Base-by-base conservation (phyloP, 1,140 invertebrate species). In the Heliconius nattereri region DNA sequence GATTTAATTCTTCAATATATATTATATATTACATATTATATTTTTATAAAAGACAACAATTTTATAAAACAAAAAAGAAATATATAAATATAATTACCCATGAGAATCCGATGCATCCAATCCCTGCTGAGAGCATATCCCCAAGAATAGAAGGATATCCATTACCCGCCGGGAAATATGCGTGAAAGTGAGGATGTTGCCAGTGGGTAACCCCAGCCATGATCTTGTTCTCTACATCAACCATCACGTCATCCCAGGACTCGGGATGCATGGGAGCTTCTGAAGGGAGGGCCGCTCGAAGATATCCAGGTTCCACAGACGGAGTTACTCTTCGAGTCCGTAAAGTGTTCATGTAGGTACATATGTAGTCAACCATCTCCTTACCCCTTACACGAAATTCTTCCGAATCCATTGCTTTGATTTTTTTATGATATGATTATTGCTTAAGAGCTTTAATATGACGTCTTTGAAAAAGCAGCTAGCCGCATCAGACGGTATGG, bases 121-220 rank as follows among this genome's bases (percentile, higher is more conserved):
- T 98, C 19, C 98, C 98, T 90, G 98, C 98, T 19, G 98, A 97
- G 54, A 99, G 92, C 98, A 99, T 99, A 85, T 99, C 99, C n/a
- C 98, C 99, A 23, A 99, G 95, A 78, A 99, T 99, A 1, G 99
- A 99, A 2, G 99, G 99, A 92, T 97, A 99, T 0, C 98, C 99
- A 95, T 99, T 99, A 35, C 99, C 99, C 1, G 99, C 97, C 2
- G 99, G 99, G 91, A 99, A 99, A 91, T 99, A 99, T 0, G 99
- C 99, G 92, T 99, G 99, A 94, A 99, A 99, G 73, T 98, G 95
- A 0, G 99, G 99, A 96, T 99, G 99, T 92, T 99, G 98, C 99
- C 99, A 99, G 92, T 99, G 98, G 1, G 99, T 99, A 78, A 99
- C 98, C 54, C 99, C 99, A 1, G 98, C 98, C 98, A 99, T 99